Percentiles rank a stretch among this genome's conserved stretches.
Evolutionary conservation across 2,888 invertebrate species (phyloP).

Genomic region (Caenorhabditis japonica): DNA sequence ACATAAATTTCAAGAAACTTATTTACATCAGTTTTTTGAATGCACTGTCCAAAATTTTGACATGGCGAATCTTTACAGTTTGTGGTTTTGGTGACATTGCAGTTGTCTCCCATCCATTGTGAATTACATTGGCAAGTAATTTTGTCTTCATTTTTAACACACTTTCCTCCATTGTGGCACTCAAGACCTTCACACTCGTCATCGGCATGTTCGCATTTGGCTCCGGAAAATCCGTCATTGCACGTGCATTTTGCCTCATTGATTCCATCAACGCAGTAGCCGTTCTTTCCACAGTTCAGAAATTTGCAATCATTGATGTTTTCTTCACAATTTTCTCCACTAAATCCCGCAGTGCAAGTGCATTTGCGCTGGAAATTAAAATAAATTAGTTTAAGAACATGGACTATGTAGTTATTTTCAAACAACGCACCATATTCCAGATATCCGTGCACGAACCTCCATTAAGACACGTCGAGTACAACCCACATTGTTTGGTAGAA

Average conservation of each 20-base stretch:
- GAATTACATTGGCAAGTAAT: slow-evolving; percentile 63
- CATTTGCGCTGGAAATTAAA: slow-evolving; percentile 39
- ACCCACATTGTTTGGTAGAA: slow-evolving; percentile 60
- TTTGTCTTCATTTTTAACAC: slow-evolving; percentile 47
- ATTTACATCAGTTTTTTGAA: slow-evolving; percentile 26
- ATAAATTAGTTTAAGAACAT: neutral
- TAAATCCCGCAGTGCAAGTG: slow-evolving; percentile 60
- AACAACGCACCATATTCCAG: slow-evolving; percentile 55
- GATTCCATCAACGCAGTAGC: slow-evolving; percentile 61
- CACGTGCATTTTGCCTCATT: slow-evolving; percentile 65
- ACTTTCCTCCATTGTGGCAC: slow-evolving; percentile 63
- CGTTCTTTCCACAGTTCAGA: slow-evolving; percentile 50
- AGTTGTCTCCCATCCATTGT: slow-evolving; percentile 63
- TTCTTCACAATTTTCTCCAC: slow-evolving; percentile 66
- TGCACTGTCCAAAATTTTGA: slow-evolving; percentile 48
- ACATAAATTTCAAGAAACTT: neutral
- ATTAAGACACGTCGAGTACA: slow-evolving; percentile 59
- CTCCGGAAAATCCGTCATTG: slow-evolving; percentile 62
- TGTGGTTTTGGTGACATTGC: slow-evolving; percentile 51
- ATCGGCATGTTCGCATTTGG: slow-evolving; percentile 53
- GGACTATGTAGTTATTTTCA: slow-evolving; percentile 40
- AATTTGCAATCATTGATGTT: slow-evolving; percentile 65
- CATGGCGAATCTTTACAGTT: slow-evolving; percentile 45
- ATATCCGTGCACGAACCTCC: slow-evolving; percentile 57
- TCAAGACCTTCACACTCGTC: slow-evolving; percentile 62